Evolutionary conservation across 2,888 invertebrate species (phyloP).

Genomic region (Drosophila subquinaria): DNA sequence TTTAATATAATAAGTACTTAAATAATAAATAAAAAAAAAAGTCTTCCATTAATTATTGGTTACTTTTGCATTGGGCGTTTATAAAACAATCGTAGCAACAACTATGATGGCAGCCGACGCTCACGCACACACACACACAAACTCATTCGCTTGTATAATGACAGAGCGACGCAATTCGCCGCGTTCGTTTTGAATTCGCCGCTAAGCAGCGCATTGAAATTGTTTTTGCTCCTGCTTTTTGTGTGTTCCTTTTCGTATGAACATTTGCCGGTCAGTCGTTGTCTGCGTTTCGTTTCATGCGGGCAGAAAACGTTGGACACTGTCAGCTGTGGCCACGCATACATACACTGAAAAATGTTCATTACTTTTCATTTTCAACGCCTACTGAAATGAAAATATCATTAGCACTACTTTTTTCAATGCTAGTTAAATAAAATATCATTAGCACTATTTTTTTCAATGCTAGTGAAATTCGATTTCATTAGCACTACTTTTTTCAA

Average conservation of each 20-base stretch:
- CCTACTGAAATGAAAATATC: too few relatives aligned
- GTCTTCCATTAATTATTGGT: neutral
- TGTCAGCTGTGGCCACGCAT: neutral
- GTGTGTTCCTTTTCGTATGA: slow-evolving; percentile 4
- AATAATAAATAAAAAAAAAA: neutral
- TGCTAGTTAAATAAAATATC: too few relatives aligned
- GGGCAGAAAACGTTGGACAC: too few relatives aligned
- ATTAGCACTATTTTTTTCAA: too few relatives aligned
- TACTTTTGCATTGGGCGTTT: neutral
- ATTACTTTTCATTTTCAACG: too few relatives aligned
- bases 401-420: too few relatives aligned
- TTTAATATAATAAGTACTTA: neutral
- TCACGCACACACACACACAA: neutral
- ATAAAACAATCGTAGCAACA: neutral
- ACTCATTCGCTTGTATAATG: neutral
- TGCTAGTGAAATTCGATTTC: too few relatives aligned
- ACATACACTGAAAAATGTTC: too few relatives aligned
- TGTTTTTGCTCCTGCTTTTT: slow-evolving; percentile 11
- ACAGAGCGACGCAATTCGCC: slow-evolving; percentile 5
- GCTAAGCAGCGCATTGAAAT: slow-evolving; percentile 16
- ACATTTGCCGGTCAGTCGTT: neutral
- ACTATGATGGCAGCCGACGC: neutral
- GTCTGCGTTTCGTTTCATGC: neutral
- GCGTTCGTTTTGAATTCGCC: slow-evolving; percentile 46
- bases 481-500: too few relatives aligned